phyloP scores from a whole-genome alignment of 2,113 vertebrate species.

The Otolemur garnettii region DNA sequence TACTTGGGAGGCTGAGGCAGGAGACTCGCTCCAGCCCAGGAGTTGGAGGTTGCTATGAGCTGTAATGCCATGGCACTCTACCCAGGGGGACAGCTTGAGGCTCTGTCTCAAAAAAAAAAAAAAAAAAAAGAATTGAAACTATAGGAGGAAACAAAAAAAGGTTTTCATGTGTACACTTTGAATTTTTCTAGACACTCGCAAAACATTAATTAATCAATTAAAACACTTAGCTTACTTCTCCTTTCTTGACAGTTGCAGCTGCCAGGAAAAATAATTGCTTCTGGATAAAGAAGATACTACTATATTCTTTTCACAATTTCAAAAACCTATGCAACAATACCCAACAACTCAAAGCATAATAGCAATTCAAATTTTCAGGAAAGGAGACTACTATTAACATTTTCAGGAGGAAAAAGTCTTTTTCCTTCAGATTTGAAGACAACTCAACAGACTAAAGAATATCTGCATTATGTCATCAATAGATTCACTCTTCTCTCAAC shows the following conservation, averaged over 20 bases:
- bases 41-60: too few species aligned
- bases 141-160: background rate
- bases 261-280: background rate
- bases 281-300: slow-evolving; percentile 38
- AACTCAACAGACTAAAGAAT: slow-evolving; percentile 43
- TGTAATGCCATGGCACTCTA: too few species aligned
- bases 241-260: slow-evolving; percentile 32
- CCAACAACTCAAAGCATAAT: slow-evolving; percentile 50
- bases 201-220: slow-evolving; percentile 6
- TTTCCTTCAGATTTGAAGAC: slow-evolving; percentile 50
- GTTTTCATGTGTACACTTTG: background rate
- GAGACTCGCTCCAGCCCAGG: too few species aligned
- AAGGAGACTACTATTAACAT: background rate
- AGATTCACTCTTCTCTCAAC: slow-evolving; percentile 44
- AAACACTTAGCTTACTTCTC: slow-evolving; percentile 52
- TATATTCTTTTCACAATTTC: slow-evolving; percentile 45
- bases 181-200: slow-evolving; percentile 33
- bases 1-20: too few species aligned
- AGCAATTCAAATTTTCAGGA: slow-evolving; percentile 41
- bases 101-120: too few species aligned
- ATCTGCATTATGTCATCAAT: slow-evolving; percentile 8
- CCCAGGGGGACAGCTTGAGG: too few species aligned
- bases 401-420: background rate
- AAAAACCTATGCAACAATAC: slow-evolving; percentile 47
- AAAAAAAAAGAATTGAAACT: too few species aligned